Percentiles rank a stretch among this genome's conserved stretches.
Evolutionary conservation across 2,113 vertebrate genomes (phyloP).

Genomic region (Mionectes macconnelli): DNA sequence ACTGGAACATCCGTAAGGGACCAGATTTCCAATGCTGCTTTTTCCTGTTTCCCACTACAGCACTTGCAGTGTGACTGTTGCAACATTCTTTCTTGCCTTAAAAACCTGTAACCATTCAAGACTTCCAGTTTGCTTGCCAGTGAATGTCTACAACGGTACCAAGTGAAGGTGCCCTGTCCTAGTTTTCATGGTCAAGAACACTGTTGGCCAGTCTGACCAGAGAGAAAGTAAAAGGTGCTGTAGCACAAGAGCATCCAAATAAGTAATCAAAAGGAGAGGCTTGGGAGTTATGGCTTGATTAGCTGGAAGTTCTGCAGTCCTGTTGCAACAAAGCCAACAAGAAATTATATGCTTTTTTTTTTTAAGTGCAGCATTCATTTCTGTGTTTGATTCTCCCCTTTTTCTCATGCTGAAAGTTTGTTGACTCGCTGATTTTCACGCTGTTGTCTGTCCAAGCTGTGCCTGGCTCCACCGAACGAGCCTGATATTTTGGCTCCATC

Average conservation of each 20-base stretch:
- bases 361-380: background rate
- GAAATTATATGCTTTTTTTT: background rate
- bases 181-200: rapidly evolving
- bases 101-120: background rate
- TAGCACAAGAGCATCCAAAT: background rate
- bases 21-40: background rate
- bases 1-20: background rate
- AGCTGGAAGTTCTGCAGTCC: background rate
- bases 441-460: background rate
- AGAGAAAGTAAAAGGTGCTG: background rate
- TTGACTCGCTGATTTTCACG: background rate
- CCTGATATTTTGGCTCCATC: background rate
- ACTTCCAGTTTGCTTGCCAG: background rate
- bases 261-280: background rate
- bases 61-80: background rate
- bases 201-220: background rate
- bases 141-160: background rate
- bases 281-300: background rate
- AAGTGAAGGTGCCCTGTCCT: background rate
- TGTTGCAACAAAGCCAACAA: background rate
- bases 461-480: background rate
- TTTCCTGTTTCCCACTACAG: background rate
- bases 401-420: background rate
- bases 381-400: background rate
- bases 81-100: background rate